phyloP scores from a whole-genome alignment of 1,140 invertebrate species.

The Heliconius hermathena region DNA sequence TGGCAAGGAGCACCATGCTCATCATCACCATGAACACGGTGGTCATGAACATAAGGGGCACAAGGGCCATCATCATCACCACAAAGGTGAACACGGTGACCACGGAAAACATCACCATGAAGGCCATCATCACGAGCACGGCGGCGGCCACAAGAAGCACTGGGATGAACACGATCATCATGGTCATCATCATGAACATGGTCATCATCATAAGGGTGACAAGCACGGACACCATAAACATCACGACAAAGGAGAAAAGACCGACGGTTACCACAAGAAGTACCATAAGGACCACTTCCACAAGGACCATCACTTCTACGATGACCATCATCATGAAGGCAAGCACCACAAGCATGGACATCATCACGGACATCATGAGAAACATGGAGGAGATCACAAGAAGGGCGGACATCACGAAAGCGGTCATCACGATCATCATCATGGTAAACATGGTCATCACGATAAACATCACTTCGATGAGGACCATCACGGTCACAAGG shows the following conservation, averaged over 20 bases:
- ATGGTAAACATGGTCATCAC: slow-evolving; percentile 72
- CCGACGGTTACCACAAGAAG: slow-evolving; percentile 75
- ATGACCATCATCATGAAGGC: slow-evolving; percentile 70
- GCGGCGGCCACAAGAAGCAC: slow-evolving; percentile 69
- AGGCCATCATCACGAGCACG: slow-evolving; percentile 68
- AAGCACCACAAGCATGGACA: slow-evolving; percentile 74
- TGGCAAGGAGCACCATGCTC: slow-evolving; percentile 68
- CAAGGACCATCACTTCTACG: slow-evolving; percentile 76
- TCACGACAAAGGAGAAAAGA: slow-evolving; percentile 72
- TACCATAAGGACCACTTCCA: slow-evolving; percentile 76
- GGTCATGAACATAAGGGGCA: slow-evolving; percentile 72
- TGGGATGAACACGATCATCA: slow-evolving; percentile 71
- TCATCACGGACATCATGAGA: slow-evolving; percentile 68
- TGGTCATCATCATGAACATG: slow-evolving; percentile 70
- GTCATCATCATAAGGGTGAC: slow-evolving; percentile 72
- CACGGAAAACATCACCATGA: slow-evolving; percentile 69
- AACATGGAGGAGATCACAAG: slow-evolving; percentile 68
- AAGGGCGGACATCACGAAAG: slow-evolving; percentile 68
- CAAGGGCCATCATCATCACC: slow-evolving; percentile 73
- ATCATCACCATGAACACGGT: slow-evolving; percentile 73
- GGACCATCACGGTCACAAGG: slow-evolving; percentile 72
- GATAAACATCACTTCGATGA: slow-evolving; percentile 68
- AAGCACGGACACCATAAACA: slow-evolving; percentile 73
- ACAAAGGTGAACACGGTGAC: slow-evolving; percentile 69
- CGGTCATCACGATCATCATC: slow-evolving; percentile 71